phyloP scores from a whole-genome alignment of 2,113 vertebrate genomes.

The Conger conger region DNA sequence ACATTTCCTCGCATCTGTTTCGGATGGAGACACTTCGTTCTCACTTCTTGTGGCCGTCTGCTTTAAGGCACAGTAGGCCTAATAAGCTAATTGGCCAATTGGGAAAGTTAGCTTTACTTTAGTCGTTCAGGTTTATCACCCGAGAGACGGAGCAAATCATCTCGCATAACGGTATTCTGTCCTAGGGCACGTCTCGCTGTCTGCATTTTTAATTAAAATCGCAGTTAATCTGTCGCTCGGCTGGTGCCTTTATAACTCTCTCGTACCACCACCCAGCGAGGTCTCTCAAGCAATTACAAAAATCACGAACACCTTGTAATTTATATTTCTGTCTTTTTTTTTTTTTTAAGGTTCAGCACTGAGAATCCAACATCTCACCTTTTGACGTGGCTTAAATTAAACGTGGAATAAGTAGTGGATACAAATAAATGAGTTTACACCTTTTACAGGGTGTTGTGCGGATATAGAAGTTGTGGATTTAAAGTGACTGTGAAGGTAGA shows the following conservation, averaged over 20 bases:
- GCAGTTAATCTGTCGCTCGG: not conserved
- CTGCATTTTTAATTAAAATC: not conserved
- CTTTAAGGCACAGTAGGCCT: not conserved
- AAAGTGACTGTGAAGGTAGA: too few species aligned
- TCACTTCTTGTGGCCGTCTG: not conserved
- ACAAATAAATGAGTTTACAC: too few species aligned
- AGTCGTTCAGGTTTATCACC: not conserved
- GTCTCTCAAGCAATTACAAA: too few species aligned
- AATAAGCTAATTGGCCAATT: not conserved
- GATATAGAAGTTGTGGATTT: not conserved
- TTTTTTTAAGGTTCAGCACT: not conserved
- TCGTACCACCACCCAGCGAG: too few species aligned
- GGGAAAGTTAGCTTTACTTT: not conserved
- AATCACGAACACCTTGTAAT: too few species aligned
- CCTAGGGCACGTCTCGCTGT: not conserved
- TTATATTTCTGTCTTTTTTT: not conserved
- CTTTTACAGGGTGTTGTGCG: too few species aligned
- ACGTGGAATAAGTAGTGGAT: not conserved
- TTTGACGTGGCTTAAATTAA: not conserved
- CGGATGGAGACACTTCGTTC: not conserved
- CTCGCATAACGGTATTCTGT: not conserved
- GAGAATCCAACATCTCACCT: not conserved
- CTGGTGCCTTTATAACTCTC: not conserved
- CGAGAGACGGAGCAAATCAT: not conserved
- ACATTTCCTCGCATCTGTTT: not conserved